phyloP scores from a whole-genome alignment of 1,140 invertebrate genomes.

The Psix sp. region DNA sequence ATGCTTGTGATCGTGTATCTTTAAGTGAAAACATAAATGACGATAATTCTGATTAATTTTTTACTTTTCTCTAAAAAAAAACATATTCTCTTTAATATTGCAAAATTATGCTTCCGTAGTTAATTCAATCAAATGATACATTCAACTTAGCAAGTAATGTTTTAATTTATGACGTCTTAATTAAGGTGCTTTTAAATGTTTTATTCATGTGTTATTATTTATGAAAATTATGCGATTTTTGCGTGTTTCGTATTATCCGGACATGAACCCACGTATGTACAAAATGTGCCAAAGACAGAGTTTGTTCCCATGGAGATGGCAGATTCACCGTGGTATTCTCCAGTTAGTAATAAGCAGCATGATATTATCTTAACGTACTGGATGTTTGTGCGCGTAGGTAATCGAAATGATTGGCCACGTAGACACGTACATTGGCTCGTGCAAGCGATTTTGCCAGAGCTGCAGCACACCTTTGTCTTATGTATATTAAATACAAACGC shows the following conservation, averaged over 20 bases:
- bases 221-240: slow-evolving; percentile 23
- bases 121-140: too few relatives aligned
- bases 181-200: too few relatives aligned
- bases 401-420: slow-evolving; percentile 23
- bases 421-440: slow-evolving; percentile 19
- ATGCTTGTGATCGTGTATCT: too few relatives aligned
- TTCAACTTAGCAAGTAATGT: too few relatives aligned
- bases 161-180: too few relatives aligned
- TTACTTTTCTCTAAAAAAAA: too few relatives aligned
- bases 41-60: too few relatives aligned
- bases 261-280: slow-evolving; percentile 5
- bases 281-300: slow-evolving; percentile 28
- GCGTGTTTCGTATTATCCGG: background rate
- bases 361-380: slow-evolving; percentile 36
- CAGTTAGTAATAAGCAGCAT: slow-evolving; percentile 38
- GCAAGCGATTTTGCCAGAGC: slow-evolving; percentile 5
- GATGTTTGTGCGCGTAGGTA: slow-evolving; percentile 6
- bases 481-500: slow-evolving; percentile 24
- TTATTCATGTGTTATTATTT: slow-evolving; percentile 12
- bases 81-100: too few relatives aligned
- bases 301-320: slow-evolving; percentile 25
- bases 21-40: too few relatives aligned
- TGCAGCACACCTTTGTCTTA: slow-evolving; percentile 26
- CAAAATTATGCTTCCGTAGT: too few relatives aligned
- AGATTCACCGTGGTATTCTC: slow-evolving; percentile 21